Evolutionary conservation across 1,140 invertebrate genomes (phyloP), one percentile per base, ranked within the genome.

Genomic region (Oscheius sp.): DNA sequence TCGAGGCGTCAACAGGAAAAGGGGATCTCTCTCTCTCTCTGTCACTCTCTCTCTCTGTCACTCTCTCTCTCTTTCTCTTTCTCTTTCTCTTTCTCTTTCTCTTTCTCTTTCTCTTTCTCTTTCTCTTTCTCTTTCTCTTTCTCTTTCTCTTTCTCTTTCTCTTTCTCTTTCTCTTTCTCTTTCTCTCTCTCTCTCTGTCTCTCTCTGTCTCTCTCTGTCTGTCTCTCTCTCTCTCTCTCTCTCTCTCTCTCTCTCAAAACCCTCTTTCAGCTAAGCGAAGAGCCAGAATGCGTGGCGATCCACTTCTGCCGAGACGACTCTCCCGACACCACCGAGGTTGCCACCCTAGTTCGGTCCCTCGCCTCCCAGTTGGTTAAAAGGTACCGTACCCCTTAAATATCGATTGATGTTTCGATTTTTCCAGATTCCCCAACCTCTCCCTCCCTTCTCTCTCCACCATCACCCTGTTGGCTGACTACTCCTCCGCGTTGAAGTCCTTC

Each of bases 391-490:
- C 28, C 7, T n/a, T n/a, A n/a, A n/a, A n/a, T n/a, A n/a, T n/a
- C n/a, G n/a, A n/a, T n/a, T n/a, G n/a, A n/a, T n/a, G n/a, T n/a
- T n/a, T n/a, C n/a, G 7, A 20, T 23, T 23, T 55, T 55, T 34
- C n/a, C 26, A 49, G 62, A 28, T 73, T 75, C 34, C 73, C 74
- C 3, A 75, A 75, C 29, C 10, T 75, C 28, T 62, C 70, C 13
- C 49, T 75, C 10, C 74, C 74, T 1, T 28, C 55, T 3, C 49
- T 75, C 7, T 64, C 46, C 35, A 55, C 74, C 1, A 52, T 75
- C n/a, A 75, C 74, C 23, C 68, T 75, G 45, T 32, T 75, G 23
- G 55, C 64, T 13, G 74, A 71, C 67, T 38, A 38, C 3, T 42
- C 36, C 32, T 29, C 55, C 1, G 55, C 64, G 29, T 32, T 75